Conservation (phyloP, 1,140 invertebrate genomes). For the Phymorhynchus buccinoides region DNA sequence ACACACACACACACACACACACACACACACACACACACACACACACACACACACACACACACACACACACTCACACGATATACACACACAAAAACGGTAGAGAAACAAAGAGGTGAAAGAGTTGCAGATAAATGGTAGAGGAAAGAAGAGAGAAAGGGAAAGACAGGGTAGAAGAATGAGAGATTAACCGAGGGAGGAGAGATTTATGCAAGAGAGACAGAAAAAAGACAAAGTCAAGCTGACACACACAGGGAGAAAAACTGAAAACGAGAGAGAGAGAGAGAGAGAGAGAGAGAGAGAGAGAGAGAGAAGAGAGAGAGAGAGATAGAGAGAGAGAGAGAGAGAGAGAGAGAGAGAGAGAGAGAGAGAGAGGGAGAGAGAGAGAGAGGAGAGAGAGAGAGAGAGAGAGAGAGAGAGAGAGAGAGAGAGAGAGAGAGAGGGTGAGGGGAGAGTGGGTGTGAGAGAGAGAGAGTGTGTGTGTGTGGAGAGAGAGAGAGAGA, state of each 20-base stretch:
- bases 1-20: background rate
- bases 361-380: background rate
- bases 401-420: background rate
- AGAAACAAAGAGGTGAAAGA: background rate
- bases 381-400: background rate
- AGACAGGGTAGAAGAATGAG: background rate
- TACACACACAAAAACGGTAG: background rate
- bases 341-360: background rate
- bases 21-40: background rate
- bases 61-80: background rate
- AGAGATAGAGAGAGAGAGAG: background rate
- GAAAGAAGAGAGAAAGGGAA: background rate
- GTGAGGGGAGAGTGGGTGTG: background rate
- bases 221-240: background rate
- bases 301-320: background rate
- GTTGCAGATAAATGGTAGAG: background rate
- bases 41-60: conserved; percentile 19
- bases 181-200: too few species aligned
- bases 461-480: background rate
- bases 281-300: too few species aligned
- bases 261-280: too few species aligned
- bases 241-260: too few species aligned
- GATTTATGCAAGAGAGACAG: background rate
- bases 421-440: background rate
- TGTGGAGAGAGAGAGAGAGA: background rate